phyloP scores from a whole-genome alignment of 2,888 invertebrate species.

The Oscheius sp. region DNA sequence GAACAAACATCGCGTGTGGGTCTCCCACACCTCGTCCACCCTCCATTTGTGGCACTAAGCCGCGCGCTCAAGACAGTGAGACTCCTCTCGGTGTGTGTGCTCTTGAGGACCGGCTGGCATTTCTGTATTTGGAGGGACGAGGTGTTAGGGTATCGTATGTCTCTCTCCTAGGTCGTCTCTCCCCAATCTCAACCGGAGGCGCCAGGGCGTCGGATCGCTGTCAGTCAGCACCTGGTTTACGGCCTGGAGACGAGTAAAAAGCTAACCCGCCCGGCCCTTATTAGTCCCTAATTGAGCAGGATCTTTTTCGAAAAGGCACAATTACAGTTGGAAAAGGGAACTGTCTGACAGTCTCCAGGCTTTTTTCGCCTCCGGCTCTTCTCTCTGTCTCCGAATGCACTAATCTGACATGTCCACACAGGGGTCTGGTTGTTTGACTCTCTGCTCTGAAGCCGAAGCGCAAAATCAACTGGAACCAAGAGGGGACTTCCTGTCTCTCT shows the following conservation, averaged over 20 bases:
- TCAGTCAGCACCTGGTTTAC: slow-evolving; percentile 34
- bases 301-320: not conserved
- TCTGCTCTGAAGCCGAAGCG: not conserved
- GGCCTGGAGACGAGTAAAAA: slow-evolving; percentile 11
- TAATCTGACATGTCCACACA: slow-evolving; percentile 34
- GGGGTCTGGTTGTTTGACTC: slow-evolving; percentile 25
- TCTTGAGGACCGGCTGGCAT: slow-evolving; percentile 10
- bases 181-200: not conserved
- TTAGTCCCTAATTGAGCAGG: slow-evolving; percentile 7
- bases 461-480: no score
- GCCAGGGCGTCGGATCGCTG: slow-evolving; percentile 32
- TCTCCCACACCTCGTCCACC: slow-evolving; percentile 27
- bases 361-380: not conserved
- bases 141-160: slow-evolving; percentile 20
- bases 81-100: slow-evolving; percentile 9
- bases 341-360: slow-evolving; percentile 13
- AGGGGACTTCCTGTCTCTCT: not conserved
- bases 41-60: slow-evolving; percentile 34
- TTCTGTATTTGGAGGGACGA: slow-evolving; percentile 20
- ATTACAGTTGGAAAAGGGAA: slow-evolving; percentile 4
- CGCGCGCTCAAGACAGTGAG: not conserved
- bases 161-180: not conserved
- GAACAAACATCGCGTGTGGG: slow-evolving; percentile 25
- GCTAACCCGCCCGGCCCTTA: not conserved
- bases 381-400: slow-evolving; percentile 18